These are phyloP conservation scores for Mus caroli DNA, from an alignment of 2,797 vertebrate species.

Conservation along the genomic window DNA sequence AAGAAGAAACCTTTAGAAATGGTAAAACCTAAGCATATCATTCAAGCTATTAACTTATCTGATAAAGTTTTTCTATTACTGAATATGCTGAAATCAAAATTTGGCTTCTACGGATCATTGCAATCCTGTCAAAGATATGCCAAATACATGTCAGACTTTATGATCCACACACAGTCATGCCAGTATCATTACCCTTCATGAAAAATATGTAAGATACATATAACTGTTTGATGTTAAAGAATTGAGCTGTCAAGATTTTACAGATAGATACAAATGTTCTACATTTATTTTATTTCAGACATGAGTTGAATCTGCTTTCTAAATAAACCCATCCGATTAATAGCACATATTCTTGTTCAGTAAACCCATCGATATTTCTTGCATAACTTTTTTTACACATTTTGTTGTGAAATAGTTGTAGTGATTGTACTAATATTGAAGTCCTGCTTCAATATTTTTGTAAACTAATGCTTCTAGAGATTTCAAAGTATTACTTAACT, in stretches of 20 bases:
- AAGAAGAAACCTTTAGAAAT: neutral
- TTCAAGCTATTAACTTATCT: neutral
- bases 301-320: constrained; percentile 26
- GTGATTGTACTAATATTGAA: constrained; percentile 49
- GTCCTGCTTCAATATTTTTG: constrained; percentile 2
- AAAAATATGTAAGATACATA: neutral
- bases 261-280: neutral
- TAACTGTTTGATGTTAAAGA: neutral
- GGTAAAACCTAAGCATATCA: neutral
- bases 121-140: neutral
- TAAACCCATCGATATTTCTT: constrained; percentile 31
- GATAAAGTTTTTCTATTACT: neutral
- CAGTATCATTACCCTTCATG: neutral
- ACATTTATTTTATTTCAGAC: neutral
- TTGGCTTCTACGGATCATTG: neutral
- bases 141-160: neutral
- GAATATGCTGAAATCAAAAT: neutral
- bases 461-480: constrained; percentile 67
- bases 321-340: constrained; percentile 32
- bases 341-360: neutral
- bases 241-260: neutral
- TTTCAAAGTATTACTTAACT: constrained; percentile 68
- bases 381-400: constrained; percentile 14
- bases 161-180: fast-evolving
- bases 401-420: constrained; percentile 59